Conservation (phyloP, 1,140 invertebrate species). For the Drusus annulatus region DNA sequence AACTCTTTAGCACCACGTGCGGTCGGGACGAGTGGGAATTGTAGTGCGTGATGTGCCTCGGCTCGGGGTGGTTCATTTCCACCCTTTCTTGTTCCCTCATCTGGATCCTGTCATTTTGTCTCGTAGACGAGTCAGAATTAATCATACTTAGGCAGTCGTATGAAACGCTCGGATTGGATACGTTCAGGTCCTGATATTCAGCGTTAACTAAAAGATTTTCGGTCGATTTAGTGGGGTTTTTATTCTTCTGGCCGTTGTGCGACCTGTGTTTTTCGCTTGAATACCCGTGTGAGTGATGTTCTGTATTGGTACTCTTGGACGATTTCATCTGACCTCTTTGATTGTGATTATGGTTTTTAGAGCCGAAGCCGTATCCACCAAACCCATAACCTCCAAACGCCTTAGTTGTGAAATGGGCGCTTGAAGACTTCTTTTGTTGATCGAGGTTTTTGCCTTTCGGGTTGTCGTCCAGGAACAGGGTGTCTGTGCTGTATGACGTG, state of each 20-base stretch:
- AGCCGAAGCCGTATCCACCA: conserved; percentile 83
- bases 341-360: conserved; percentile 66
- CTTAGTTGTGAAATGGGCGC: conserved; percentile 89
- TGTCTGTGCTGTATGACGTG: conserved; percentile 83
- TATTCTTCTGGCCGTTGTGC: conserved; percentile 58
- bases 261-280: conserved; percentile 10
- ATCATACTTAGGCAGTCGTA: conserved; percentile 77
- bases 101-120: conserved; percentile 34
- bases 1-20: conserved; percentile 34
- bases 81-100: conserved; percentile 34
- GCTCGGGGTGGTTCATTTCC: conserved; percentile 44
- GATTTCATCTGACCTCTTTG: conserved; percentile 63
- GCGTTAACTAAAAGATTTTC: conserved; percentile 81
- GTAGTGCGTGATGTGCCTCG: conserved; percentile 50
- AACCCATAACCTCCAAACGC: conserved; percentile 87
- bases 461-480: conserved; percentile 82
- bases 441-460: conserved; percentile 72
- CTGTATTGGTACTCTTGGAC: conserved; percentile 66
- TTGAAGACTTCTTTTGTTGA: conserved; percentile 78
- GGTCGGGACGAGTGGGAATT: conserved; percentile 45
- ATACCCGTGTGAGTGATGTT: conserved; percentile 67
- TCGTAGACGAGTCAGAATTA: conserved; percentile 60
- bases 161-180: conserved; percentile 76
- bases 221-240: conserved; percentile 80
- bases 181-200: conserved; percentile 73